Conservation (phyloP, 2,888 invertebrate species). For the Dicranocentrus wangi region DNA sequence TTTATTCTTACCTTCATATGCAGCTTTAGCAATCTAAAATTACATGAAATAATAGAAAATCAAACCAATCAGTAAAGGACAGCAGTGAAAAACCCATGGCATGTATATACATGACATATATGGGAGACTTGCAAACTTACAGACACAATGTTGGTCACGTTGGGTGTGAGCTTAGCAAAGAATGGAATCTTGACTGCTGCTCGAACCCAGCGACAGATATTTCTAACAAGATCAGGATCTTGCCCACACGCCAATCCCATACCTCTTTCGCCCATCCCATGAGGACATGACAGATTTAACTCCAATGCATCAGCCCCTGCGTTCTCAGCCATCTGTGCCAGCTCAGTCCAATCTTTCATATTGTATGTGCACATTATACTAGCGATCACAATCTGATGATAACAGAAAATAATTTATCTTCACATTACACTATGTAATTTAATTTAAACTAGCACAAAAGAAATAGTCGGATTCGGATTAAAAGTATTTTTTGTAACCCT, state of each 20-base stretch:
- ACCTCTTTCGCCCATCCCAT: conserved; percentile 98
- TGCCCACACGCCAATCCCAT: conserved; percentile 99
- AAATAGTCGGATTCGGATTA: too few species aligned
- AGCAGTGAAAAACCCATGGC: too few species aligned
- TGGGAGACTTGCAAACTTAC: conserved; percentile 6
- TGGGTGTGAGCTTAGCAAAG: conserved; percentile 97
- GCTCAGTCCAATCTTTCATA: conserved; percentile 89
- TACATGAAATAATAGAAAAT: not conserved
- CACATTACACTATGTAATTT: too few species aligned
- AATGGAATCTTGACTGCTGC: conserved; percentile 92
- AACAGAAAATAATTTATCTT: conserved; percentile 8
- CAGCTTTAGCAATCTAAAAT: conserved; percentile 87
- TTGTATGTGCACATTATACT: conserved; percentile 95
- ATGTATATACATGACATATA: not conserved
- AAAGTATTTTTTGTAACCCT: conserved; percentile 84
- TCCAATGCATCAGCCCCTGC: conserved; percentile 96
- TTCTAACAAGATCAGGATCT: conserved; percentile 88
- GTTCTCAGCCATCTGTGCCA: conserved; percentile 85
- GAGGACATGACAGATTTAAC: conserved; percentile 96
- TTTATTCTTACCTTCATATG: conserved; percentile 85
- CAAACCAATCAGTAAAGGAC: not conserved
- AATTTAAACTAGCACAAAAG: too few species aligned
- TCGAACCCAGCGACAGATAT: conserved; percentile 93
- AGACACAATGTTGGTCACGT: conserved; percentile 92
- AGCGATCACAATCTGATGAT: conserved; percentile 91